These are phyloP conservation scores for Brachyhypopomus occidentalis DNA, from an alignment of 2,113 vertebrate genomes.

Conservation along the genomic window DNA sequence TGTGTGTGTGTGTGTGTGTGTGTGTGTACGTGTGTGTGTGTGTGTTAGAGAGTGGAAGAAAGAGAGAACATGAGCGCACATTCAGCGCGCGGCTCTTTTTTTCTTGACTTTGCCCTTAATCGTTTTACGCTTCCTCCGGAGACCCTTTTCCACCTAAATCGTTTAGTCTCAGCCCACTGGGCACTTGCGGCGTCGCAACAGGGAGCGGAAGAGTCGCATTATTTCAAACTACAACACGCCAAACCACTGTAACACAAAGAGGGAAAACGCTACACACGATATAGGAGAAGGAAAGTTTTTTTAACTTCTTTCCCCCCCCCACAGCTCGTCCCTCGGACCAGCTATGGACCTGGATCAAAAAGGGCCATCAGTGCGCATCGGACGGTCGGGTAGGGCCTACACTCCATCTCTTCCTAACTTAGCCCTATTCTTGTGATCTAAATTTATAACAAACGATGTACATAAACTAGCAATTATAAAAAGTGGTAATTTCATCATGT, in stretches of 20 bases:
- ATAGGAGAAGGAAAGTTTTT: conserved; percentile 41
- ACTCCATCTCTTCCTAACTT: conserved; percentile 36
- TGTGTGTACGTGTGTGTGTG: conserved; percentile 37
- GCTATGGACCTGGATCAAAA: conserved; percentile 90
- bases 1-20: neutral
- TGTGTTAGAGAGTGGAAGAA: conserved; percentile 7
- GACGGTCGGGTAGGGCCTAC: conserved; percentile 88
- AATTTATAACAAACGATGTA: too few relatives aligned
- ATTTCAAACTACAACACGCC: conserved; percentile 87
- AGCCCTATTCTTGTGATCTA: conserved; percentile 16
- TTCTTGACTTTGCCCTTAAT: conserved; percentile 87
- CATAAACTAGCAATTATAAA: too few relatives aligned
- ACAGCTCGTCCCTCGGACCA: conserved; percentile 64
- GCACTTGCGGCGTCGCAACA: conserved; percentile 92
- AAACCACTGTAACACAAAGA: conserved; percentile 73
- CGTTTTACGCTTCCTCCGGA: conserved; percentile 97
- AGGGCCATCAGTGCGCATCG: conserved; percentile 80
- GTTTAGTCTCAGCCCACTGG: conserved; percentile 99
- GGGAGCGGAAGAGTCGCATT: conserved; percentile 99
- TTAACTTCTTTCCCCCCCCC: conserved; percentile 57
- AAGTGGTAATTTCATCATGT: too few relatives aligned
- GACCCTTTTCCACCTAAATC: conserved; percentile 99
- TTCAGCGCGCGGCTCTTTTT: conserved; percentile 81
- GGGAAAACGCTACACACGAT: conserved; percentile 46
- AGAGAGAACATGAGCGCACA: conserved; percentile 88